phyloP scores from a whole-genome alignment of 1,140 invertebrate species.

The Calliphora vicina region DNA sequence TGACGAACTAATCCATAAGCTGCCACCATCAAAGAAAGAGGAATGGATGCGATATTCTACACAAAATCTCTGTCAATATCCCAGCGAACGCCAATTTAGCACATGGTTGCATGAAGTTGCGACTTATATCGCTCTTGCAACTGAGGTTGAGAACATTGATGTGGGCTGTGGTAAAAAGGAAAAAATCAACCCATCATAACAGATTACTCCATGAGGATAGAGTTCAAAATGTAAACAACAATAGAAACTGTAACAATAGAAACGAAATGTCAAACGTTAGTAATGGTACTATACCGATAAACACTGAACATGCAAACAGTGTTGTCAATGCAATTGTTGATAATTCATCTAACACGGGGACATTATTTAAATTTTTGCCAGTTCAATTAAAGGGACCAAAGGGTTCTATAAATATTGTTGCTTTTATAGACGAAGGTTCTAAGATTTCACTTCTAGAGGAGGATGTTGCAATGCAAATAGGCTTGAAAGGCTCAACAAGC shows the following conservation, averaged over 20 bases:
- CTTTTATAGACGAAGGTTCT: constrained; percentile 25
- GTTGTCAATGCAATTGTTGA: neutral
- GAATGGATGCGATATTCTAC: constrained; percentile 8
- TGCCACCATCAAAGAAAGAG: constrained; percentile 5
- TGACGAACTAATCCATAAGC: constrained; percentile 27
- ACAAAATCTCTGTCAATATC: neutral
- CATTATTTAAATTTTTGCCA: constrained; percentile 23
- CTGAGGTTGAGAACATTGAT: neutral
- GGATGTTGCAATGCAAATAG: constrained; percentile 7
- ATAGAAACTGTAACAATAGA: no score
- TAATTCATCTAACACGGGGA: neutral
- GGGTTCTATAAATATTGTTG: neutral
- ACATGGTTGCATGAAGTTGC: constrained; percentile 33
- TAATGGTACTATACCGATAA: neutral
- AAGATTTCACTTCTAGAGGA: constrained; percentile 26
- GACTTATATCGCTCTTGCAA: constrained; percentile 9
- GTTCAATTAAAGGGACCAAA: constrained; percentile 6
- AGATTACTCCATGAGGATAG: no score
- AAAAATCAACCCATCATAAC: constrained; percentile 1
- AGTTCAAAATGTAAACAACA: no score
- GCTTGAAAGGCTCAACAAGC: neutral
- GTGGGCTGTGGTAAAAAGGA: neutral
- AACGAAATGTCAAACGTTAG: no score
- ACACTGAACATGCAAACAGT: neutral
- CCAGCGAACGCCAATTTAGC: neutral